Evolutionary conservation across 2,888 invertebrate species (phyloP).

Genomic region (Watsonalla cultraria): DNA sequence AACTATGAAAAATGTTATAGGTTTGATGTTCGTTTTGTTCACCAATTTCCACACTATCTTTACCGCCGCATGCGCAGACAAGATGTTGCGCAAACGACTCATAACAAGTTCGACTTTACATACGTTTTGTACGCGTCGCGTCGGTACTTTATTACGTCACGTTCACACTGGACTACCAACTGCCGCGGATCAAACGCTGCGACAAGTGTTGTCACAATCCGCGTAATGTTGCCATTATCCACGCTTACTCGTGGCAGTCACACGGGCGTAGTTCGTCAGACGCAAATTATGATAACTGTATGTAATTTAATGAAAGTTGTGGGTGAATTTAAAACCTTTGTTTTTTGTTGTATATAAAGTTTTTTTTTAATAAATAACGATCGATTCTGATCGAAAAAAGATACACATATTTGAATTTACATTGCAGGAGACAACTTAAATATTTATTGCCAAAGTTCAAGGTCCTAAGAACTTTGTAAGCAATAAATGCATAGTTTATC

Average conservation of each 20-base stretch:
- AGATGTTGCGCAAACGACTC: slow-evolving; percentile 12
- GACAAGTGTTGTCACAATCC: not conserved
- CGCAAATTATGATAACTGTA: not conserved
- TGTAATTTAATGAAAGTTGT: not conserved
- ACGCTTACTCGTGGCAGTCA: not conserved
- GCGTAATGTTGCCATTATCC: not conserved
- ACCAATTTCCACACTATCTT: slow-evolving; percentile 1
- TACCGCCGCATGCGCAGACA: slow-evolving; percentile 19
- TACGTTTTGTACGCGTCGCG: slow-evolving; percentile 15
- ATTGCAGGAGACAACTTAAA: no score
- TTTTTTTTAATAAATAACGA: no score
- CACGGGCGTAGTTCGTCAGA: not conserved
- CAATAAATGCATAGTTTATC: no score
- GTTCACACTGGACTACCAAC: not conserved
- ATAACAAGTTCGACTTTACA: slow-evolving; percentile 25
- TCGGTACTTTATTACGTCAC: not conserved
- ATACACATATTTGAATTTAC: no score
- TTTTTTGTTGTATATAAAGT: no score
- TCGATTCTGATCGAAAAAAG: no score
- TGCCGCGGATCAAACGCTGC: not conserved
- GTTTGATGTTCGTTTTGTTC: not conserved
- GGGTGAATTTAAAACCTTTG: no score
- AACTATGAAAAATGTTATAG: not conserved
- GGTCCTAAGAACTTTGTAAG: no score
- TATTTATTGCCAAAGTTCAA: no score